A percentile compares a stretch with the other conserved stretches of the same genome.
phyloP scores from a whole-genome alignment of 1,140 invertebrate species.

The Maniola jurtina region DNA sequence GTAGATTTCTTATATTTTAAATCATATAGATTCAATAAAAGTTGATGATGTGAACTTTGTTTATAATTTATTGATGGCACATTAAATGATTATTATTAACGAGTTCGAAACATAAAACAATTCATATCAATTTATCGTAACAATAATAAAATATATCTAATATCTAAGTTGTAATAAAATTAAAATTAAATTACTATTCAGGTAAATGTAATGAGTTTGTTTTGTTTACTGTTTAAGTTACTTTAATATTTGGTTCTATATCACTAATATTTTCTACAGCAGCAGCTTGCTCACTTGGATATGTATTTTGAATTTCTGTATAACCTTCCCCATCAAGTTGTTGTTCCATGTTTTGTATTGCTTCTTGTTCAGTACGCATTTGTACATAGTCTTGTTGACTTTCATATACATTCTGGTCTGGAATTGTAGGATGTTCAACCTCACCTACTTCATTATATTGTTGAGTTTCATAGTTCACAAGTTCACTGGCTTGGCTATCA shows the following conservation, averaged over 20 bases:
- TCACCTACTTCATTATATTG: constrained; percentile 10
- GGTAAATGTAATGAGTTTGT: not conserved
- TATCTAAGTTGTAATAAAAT: not conserved
- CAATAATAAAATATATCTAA: not conserved
- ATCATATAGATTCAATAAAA: not conserved
- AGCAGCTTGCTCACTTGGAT: not conserved
- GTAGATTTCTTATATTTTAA: not conserved
- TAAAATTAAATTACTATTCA: not conserved
- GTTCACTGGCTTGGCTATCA: constrained; percentile 21
- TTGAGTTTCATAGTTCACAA: constrained; percentile 22
- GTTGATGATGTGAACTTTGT: not conserved
- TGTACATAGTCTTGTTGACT: constrained; percentile 18
- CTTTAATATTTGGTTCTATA: not conserved
- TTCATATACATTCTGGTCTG: not conserved
- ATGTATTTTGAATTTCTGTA: constrained; percentile 19
- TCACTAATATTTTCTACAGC: not conserved
- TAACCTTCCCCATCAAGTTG: constrained; percentile 45
- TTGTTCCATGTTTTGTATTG: constrained; percentile 37
- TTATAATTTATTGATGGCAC: not conserved
- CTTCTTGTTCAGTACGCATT: constrained; percentile 23
- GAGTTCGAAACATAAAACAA: not conserved
- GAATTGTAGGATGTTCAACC: constrained; percentile 7
- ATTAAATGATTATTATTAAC: not conserved
- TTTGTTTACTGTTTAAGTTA: not conserved
- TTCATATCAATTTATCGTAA: not conserved